A percentile compares a stretch with the other conserved stretches of the same genome.
These are phyloP conservation scores for Trachelus tabidus DNA, from an alignment of 2,888 invertebrate species.

Conservation along the genomic window DNA sequence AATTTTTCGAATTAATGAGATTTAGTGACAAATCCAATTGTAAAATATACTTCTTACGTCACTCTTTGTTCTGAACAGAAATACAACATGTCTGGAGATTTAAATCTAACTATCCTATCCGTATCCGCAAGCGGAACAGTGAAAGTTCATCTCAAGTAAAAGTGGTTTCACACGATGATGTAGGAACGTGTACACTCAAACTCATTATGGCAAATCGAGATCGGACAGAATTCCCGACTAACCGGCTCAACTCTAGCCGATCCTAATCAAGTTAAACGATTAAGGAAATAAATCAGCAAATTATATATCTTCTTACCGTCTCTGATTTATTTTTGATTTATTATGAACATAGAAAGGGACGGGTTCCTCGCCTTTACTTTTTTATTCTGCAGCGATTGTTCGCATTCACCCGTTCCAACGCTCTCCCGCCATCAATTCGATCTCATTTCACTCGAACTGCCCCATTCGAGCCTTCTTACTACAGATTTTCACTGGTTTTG, in stretches of 20 bases:
- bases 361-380: not conserved
- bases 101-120: constrained; percentile 37
- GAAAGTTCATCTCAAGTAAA: constrained; percentile 60
- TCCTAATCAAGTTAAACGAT: not conserved
- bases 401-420: not conserved
- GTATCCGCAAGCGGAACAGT: constrained; percentile 56
- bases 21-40: not conserved
- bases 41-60: not conserved
- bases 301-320: constrained; percentile 27
- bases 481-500: not conserved
- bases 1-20: not conserved
- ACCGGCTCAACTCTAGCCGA: constrained; percentile 8
- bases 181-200: constrained; percentile 34
- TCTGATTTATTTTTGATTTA: not conserved
- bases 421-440: not conserved
- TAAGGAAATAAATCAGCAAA: constrained; percentile 31
- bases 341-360: not conserved
- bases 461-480: not conserved
- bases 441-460: not conserved
- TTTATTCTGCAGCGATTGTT: not conserved
- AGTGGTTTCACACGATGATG: constrained; percentile 49
- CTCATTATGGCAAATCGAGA: constrained; percentile 56
- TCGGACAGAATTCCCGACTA: constrained; percentile 23
- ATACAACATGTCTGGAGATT: constrained; percentile 28
- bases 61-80: not conserved